These are phyloP conservation scores for Cybosia mesomella DNA, from an alignment of 2,888 invertebrate genomes.

Conservation along the genomic window DNA sequence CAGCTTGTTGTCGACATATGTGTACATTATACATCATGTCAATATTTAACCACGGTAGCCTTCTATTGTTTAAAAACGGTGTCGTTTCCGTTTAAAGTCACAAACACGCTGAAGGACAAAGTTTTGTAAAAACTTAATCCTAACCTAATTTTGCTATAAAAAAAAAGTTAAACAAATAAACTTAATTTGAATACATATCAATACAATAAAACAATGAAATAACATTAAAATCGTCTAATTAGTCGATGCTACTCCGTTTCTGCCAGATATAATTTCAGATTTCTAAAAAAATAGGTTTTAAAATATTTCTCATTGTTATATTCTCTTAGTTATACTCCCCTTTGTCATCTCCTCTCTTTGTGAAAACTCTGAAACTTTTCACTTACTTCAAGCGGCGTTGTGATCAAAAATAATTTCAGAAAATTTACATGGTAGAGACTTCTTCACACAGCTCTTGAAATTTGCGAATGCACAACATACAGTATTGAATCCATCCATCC, in stretches of 20 bases:
- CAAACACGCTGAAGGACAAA: neutral
- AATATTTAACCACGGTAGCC: conserved; percentile 1
- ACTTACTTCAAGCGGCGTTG: neutral
- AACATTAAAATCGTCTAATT: no score
- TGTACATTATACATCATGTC: conserved; percentile 16
- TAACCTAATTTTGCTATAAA: neutral
- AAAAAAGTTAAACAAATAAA: neutral
- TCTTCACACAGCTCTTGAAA: conserved; percentile 4
- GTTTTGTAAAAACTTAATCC: neutral
- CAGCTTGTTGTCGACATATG: conserved; percentile 1
- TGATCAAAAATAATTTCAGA: conserved; percentile 1
- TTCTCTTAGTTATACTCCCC: neutral
- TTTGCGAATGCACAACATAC: neutral
- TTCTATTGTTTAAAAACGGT: conserved; percentile 13
- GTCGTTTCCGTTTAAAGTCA: neutral
- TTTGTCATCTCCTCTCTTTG: neutral
- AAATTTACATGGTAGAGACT: neutral
- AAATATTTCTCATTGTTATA: neutral
- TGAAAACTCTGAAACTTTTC: neutral
- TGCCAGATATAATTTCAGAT: neutral
- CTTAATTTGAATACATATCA: neutral
- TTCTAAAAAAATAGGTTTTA: neutral
- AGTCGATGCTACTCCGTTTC: no score
- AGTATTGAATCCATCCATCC: neutral
- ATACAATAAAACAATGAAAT: no score